phyloP scores from a whole-genome alignment of 2,113 vertebrate genomes.

The Aviceda subcristata region DNA sequence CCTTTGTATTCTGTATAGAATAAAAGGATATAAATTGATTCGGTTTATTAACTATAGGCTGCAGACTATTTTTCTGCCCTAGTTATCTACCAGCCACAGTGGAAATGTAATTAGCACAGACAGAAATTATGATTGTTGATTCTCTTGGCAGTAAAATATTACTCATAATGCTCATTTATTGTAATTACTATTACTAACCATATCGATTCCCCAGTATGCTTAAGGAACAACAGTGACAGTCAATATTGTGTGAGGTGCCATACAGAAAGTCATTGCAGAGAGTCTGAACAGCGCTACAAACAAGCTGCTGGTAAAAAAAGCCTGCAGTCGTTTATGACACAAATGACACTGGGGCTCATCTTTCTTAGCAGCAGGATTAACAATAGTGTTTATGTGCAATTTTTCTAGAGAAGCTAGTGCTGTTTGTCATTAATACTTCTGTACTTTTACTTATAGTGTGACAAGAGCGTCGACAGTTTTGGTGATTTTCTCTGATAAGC shows the following conservation, averaged over 20 bases:
- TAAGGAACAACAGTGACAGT: background rate
- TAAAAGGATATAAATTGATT: background rate
- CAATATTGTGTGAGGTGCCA: background rate
- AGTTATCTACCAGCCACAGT: background rate
- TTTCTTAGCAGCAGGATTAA: background rate
- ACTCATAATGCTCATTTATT: background rate
- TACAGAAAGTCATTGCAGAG: background rate
- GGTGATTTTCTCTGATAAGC: background rate
- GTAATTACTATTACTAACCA: background rate
- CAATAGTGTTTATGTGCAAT: background rate
- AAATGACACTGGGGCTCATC: background rate
- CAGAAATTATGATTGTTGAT: background rate
- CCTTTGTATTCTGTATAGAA: background rate
- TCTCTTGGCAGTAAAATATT: background rate
- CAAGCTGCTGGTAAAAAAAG: background rate
- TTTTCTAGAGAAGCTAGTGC: background rate
- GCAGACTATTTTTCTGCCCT: background rate
- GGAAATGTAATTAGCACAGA: background rate
- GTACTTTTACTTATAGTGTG: background rate
- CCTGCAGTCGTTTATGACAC: background rate
- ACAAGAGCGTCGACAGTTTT: background rate
- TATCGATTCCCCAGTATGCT: background rate
- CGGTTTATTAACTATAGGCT: background rate
- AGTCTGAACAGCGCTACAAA: background rate
- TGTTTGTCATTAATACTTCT: background rate